Conservation (phyloP, 2,888 invertebrate species). For the Ophion slaviceki region DNA sequence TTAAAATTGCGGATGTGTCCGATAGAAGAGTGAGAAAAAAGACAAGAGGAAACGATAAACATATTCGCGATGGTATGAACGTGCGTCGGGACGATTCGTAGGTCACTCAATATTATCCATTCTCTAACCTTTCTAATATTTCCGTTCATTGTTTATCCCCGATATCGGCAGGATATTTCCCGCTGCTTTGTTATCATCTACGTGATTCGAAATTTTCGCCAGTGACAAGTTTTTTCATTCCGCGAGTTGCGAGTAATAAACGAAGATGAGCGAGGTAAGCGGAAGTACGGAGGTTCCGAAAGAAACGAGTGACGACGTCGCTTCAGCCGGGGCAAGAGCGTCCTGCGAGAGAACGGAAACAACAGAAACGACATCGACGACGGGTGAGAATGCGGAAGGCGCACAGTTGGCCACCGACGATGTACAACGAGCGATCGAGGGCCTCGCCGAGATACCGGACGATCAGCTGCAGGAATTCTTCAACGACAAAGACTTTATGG, state of each 20-base stretch:
- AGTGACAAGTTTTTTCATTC: background rate
- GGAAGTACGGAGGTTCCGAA: conserved; percentile 15
- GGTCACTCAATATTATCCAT: conserved; percentile 2
- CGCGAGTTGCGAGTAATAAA: background rate
- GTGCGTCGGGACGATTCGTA: conserved; percentile 4
- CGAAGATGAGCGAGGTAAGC: conserved; percentile 64
- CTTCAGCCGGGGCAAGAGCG: background rate
- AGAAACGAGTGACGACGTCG: conserved; percentile 11
- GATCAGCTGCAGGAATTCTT: conserved; percentile 79
- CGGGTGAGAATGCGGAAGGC: background rate
- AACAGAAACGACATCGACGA: background rate
- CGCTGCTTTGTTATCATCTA: background rate
- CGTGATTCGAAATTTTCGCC: conserved; percentile 4
- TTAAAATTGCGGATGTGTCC: background rate
- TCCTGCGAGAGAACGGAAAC: background rate
- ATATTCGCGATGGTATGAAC: background rate
- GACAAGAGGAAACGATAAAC: background rate
- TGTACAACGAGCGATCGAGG: conserved; percentile 77
- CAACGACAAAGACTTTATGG: conserved; percentile 80
- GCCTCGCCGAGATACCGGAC: conserved; percentile 78
- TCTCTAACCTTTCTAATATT: background rate
- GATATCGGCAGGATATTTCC: background rate
- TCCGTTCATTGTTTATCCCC: background rate
- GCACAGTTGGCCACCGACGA: conserved; percentile 72
- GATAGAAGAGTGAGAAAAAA: background rate